phyloP scores from a whole-genome alignment of 2,113 vertebrate genomes.

The Urocynchramus pylzowi region DNA sequence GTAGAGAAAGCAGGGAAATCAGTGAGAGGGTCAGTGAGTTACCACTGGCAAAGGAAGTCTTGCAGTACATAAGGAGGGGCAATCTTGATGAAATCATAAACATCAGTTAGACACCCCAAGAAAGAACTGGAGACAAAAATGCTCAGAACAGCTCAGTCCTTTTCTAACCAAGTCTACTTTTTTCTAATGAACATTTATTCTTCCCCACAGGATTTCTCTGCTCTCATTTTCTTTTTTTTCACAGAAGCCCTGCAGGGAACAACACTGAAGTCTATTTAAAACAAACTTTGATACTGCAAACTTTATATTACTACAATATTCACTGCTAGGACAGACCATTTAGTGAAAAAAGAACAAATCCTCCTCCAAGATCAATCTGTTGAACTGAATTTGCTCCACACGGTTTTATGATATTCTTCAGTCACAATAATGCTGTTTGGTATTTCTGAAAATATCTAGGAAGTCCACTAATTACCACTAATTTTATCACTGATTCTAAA shows the following conservation, averaged over 20 bases:
- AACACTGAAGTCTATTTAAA: not conserved
- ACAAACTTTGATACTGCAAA: not conserved
- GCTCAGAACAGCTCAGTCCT: not conserved
- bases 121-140: not conserved
- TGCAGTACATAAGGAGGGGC: not conserved
- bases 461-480: not conserved
- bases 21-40: not conserved
- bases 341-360: not conserved
- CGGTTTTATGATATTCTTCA: not conserved
- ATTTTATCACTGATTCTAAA: not conserved
- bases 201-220: not conserved
- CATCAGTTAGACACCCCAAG: not conserved
- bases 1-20: slow-evolving; percentile 18
- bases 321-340: not conserved
- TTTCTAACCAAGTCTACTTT: not conserved
- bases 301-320: not conserved
- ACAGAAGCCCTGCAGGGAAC: not conserved
- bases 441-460: not conserved
- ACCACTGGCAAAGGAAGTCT: not conserved
- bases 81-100: not conserved
- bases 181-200: not conserved
- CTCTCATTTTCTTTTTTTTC: not conserved
- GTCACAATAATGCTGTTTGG: not conserved
- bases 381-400: not conserved
- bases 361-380: not conserved